phyloP scores from a whole-genome alignment of 2,888 invertebrate genomes.

The Rotaria magnacalcarata region DNA sequence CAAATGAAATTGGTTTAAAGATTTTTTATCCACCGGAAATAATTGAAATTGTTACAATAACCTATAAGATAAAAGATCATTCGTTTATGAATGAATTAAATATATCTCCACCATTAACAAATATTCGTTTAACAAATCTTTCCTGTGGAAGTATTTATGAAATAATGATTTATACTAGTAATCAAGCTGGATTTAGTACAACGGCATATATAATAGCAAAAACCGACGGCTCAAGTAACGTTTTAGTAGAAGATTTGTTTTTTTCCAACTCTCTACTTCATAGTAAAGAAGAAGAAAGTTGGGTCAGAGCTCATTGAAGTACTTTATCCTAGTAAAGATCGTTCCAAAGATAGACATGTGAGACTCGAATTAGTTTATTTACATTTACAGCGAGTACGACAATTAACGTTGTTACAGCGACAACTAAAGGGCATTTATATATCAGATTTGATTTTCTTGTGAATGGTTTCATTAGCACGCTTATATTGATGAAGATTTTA shows the following conservation, averaged over 20 bases:
- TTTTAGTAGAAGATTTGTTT: background rate
- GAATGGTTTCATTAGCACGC: too few species aligned
- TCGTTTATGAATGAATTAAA: background rate
- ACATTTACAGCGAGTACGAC: too few species aligned
- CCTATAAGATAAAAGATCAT: background rate
- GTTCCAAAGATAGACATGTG: too few species aligned
- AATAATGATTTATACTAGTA: background rate
- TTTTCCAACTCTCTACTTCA: background rate
- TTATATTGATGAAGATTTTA: too few species aligned
- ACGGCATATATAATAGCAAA: background rate
- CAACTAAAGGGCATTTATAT: too few species aligned
- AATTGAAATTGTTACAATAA: background rate
- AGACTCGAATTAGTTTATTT: too few species aligned
- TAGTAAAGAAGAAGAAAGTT: too few species aligned
- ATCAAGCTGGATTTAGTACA: slow-evolving; percentile 11
- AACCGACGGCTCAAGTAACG: background rate
- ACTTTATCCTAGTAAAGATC: too few species aligned
- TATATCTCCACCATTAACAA: background rate
- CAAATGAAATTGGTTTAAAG: slow-evolving; percentile 8
- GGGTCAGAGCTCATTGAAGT: too few species aligned
- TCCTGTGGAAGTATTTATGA: slow-evolving; percentile 21
- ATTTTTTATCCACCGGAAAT: background rate
- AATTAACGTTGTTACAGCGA: too few species aligned
- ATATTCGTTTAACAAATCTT: slow-evolving; percentile 3
- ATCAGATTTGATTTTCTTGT: too few species aligned